Evolutionary conservation across 2,888 invertebrate genomes (phyloP), one percentile per base, ranked within the genome.

Genomic region (Dendrolimus pini): DNA sequence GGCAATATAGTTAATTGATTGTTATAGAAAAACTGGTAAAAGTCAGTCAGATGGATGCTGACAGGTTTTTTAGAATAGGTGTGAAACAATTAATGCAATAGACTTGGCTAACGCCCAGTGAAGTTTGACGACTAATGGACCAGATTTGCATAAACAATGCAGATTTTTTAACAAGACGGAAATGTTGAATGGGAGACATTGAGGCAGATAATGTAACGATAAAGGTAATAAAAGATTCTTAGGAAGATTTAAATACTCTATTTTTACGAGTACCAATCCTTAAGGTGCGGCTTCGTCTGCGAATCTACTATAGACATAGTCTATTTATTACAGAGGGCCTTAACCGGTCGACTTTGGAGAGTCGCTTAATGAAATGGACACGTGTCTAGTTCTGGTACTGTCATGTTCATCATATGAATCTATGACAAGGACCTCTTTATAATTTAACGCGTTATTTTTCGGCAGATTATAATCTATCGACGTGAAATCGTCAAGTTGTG

Each of bases 1-100:
- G 71, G 74, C 71, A 74, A 74, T 72, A 61, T 59, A 69, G 60
- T 72, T 79, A 78, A 80, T 79, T 78, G 78, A 77, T 79, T 74
- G 67, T 67, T 68, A 66, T 71, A 80, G 76, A 71, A 77, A 72
- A 72, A 67, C 63, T 57, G 66, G 60, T 60, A 69, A 69, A 66
- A 61, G 61, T 60, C 60, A 60, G 18, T 47, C 47, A 47, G 47
- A 47, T 47, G 47, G 47, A 47, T 12, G 47, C 47, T 30, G 30
- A 30, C 30, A 12, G 12, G 47, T 47, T 47, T 47, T 47, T 47
- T 47, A 12, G 47, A 47, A 30, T 30, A 30, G 47, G 47, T 47
- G 47, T 47, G 47, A 47, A 47, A 47, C 47, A 47, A 47, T 47
- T 47, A 47, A 47, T 47, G 47, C 47, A 47, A 47, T 47, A 47